Evolutionary conservation across 2,888 invertebrate genomes (phyloP), one percentile per base, ranked within the genome.

Genomic region (Eumacrocentrus americanus): DNA sequence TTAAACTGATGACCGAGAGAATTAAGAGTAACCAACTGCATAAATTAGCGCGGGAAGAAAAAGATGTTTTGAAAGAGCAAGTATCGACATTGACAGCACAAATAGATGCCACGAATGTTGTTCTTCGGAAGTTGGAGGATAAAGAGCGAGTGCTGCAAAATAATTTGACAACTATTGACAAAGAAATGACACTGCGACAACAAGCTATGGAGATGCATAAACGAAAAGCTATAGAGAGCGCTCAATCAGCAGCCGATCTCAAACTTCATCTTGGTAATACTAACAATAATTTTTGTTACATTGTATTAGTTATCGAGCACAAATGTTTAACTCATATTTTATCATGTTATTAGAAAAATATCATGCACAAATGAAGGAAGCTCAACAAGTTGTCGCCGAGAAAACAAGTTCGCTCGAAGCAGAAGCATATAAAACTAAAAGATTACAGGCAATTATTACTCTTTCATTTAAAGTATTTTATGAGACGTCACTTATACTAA

Each of bases 141-240:
- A 98, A 98, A 78, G 98, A 98, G 80, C 86, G 96, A 9, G 87
- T 96, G 61, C 83, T 98, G 60, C 95, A 96, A 78, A 93, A 93
- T 74, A 95, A 94, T 44, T 86, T 98, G 51, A 90, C 93, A 0
- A 94, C 94, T 1, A 92, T 94, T 2, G 98, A 98, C 82, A 98
- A 98, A 80, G 98, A 98, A 81, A 83, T 97, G 65, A 86, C 94
- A 57, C 82, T 97, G 60, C 85, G 97, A 1, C 96, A 98, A 76
- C 97, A 97, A 81, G 94, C 97, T 1, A 92, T 96, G 92, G 98
- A 98, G 83, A 92, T 96, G 91, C 95, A 98, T 82, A 98, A 97
- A 78, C 85, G 98, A 23, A 98, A 98, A 82, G 97, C 98, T 0
- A 95, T 98, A 64, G 98, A 98, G 82, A 94, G 93, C 58, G 95